Conservation (phyloP, 1,140 invertebrate genomes). For the Popillia japonica region DNA sequence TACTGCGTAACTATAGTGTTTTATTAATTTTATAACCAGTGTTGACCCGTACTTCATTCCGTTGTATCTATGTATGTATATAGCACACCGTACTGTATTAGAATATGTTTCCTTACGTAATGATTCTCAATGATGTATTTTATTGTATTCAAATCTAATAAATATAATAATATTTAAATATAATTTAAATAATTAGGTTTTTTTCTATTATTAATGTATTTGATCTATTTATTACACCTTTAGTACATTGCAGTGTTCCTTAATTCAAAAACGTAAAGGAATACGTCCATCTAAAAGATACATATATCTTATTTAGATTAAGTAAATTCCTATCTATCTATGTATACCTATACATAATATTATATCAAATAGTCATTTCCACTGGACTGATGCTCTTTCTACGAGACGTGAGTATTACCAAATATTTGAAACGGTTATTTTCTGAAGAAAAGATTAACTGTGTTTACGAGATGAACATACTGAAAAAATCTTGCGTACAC, state of each 20-base stretch:
- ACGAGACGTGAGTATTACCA: too few species aligned
- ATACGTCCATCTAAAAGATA: too few species aligned
- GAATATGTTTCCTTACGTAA: not conserved
- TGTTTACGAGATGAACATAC: not conserved
- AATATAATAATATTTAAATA: not conserved
- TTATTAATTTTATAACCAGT: conserved; percentile 34
- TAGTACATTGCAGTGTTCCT: too few species aligned
- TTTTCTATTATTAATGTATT: not conserved
- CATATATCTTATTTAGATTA: too few species aligned
- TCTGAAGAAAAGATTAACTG: not conserved
- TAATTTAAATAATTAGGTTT: not conserved
- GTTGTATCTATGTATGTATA: conserved; percentile 6
- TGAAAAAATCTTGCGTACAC: not conserved
- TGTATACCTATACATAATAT: too few species aligned
- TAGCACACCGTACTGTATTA: not conserved
- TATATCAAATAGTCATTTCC: too few species aligned
- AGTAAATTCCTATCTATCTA: too few species aligned
- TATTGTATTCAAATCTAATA: conserved; percentile 21
- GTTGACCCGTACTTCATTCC: not conserved
- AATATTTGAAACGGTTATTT: too few species aligned
- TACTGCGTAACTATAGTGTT: not conserved
- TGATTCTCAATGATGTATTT: conserved; percentile 11
- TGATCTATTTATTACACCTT: too few species aligned
- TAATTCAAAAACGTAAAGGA: too few species aligned
- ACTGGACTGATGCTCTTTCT: too few species aligned